Percentiles rank a stretch among this genome's conserved stretches.
phyloP scores from a whole-genome alignment of 2,113 vertebrate species.

The Pterocles burchelli region DNA sequence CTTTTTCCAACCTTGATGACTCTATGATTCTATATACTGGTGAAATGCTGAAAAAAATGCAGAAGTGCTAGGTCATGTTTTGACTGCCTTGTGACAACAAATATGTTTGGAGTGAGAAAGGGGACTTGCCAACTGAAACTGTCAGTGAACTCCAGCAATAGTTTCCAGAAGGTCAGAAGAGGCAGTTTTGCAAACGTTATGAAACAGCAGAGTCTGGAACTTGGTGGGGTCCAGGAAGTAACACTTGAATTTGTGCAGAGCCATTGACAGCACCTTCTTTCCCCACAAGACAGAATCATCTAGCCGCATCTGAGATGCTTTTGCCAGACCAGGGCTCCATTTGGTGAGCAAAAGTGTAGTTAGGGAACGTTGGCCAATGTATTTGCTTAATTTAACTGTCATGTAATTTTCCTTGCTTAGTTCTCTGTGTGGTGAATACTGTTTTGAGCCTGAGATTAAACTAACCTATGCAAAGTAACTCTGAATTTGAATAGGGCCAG shows the following conservation, averaged over 20 bases:
- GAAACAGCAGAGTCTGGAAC: not conserved
- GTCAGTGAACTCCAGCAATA: not conserved
- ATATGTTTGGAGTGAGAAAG: not conserved
- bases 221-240: not conserved
- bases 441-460: not conserved
- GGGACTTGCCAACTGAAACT: not conserved
- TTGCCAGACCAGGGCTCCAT: not conserved
- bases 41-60: not conserved
- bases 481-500: not conserved
- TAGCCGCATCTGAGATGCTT: not conserved
- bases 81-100: not conserved
- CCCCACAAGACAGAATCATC: not conserved
- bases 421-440: not conserved
- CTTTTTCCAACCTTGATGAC: too few relatives aligned
- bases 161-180: not conserved
- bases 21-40: not conserved
- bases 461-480: not conserved
- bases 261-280: not conserved
- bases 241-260: not conserved
- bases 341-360: not conserved
- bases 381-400: not conserved
- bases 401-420: not conserved
- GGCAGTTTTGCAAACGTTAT: not conserved
- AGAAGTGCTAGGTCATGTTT: not conserved
- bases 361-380: not conserved